Base-by-base conservation (phyloP, 2,888 invertebrate species). In the Dicranocentrus wangi region DNA sequence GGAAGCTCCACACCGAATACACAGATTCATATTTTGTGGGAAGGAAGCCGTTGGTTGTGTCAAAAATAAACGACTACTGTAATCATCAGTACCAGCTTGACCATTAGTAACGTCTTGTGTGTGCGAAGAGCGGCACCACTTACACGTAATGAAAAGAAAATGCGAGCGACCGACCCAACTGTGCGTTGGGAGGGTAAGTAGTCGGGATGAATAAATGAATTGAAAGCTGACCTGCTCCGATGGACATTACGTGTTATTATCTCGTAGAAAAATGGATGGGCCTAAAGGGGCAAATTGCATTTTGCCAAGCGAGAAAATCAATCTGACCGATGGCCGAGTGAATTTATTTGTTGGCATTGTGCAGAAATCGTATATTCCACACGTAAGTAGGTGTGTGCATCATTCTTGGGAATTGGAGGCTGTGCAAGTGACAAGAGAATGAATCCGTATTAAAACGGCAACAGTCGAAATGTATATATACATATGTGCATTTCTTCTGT, bases 381-480 rank as follows among this genome's bases (percentile, higher is more conserved):
- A 21, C 21, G 58, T 15, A 19, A 23, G 32, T 32, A n/a, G 7
- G 32, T 61, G 28, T 61, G 32, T 61, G 28, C 32, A 28, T 17
- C 17, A 17, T 8, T 55, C 10, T 61, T 28, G 61, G 61, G 61
- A 61, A 28, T 61, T 17, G 32, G 39, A 32, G 32, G 61, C 19
- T 8, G n/a, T 60, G 60, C 25, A 27, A 60, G 60, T 60, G 60
- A 60, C 60, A 60, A n/a, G 28, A 21, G n/a, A 60, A 60, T 27
- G 60, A 60, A 60, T 61, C 61, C n/a, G 61, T 28, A 61, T 61
- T 61, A 61, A 61, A 61, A 55, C 19, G 55, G 55, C 19, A 21
- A 55, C 21, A 55, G 23, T 39, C 3, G 21, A 21, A 7, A 55
- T 55, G 55, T 21, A 21, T 19, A 21, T 19, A 55, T 21, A 55